Base-by-base conservation (phyloP, 2,888 invertebrate species). In the Trissolcus japonicus region DNA sequence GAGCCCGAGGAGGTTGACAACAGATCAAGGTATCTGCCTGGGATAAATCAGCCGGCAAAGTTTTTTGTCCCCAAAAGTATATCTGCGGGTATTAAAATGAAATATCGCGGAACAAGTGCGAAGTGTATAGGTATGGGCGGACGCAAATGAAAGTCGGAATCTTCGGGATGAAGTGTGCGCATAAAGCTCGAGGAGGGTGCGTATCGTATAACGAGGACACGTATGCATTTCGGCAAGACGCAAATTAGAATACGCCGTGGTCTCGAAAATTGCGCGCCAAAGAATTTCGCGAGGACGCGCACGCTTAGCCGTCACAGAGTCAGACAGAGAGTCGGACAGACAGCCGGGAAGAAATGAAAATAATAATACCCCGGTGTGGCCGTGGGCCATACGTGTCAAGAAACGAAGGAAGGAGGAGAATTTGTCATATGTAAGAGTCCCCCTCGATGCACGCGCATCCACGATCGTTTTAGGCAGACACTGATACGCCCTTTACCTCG, bases 361-460 rank as follows among this genome's bases (percentile, higher is more conserved):
- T 88, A 88, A 87, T 87, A 87, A 88, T 87, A 87, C 81, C 83
- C 83, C 80, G 79, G 82, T 80, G 81, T 85, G 84, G 85, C 88
- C 87, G 80, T 78, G 82, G 86, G 87, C 86, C 84, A 84, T 84
- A 84, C 83, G 87, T 87, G 87, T 88, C 79, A 79, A 76, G 76
- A 67, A 80, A 63, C 46, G 63, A 80, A 79, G 83, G 82, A 82
- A 84, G 82, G 80, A 82, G 82, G 82, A 82, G 86, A 85, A 85
- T 87, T 86, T 86, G 86, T 86, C 86, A 84, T 86, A 84, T 85
- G 87, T 87, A 87, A 87, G 82, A 80, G 80, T 78, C 67, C 79
- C 79, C 79, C 76, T 79, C 76, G 77, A 76, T 76, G 76, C 66
- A 54, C 76, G 79, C 81, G 82, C 82, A 80, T 55, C 79, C 81